phyloP scores from a whole-genome alignment of 2,113 vertebrate species.

The Lepus timidus region DNA sequence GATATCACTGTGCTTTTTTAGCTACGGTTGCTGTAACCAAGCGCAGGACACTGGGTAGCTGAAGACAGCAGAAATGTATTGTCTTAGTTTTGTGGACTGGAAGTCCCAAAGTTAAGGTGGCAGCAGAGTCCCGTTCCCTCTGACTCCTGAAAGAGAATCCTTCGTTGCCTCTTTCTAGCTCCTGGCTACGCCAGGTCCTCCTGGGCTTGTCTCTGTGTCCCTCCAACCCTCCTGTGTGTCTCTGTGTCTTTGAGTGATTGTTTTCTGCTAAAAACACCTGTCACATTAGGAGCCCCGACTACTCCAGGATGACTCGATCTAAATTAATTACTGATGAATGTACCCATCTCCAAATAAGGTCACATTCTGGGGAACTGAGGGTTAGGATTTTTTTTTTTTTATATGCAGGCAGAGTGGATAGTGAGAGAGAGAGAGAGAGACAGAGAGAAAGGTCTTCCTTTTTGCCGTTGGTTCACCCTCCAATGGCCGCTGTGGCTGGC shows the following conservation, averaged over 20 bases:
- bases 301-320: not conserved
- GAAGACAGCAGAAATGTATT: not conserved
- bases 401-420: no score
- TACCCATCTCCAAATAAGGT: not conserved
- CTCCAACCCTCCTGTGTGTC: not conserved
- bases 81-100: not conserved
- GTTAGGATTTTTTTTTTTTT: not conserved
- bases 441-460: no score
- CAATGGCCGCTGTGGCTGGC: no score
- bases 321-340: not conserved
- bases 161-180: not conserved
- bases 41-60: not conserved
- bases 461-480: no score
- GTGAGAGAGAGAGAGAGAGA: no score
- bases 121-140: not conserved
- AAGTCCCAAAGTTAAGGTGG: not conserved
- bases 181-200: not conserved
- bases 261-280: not conserved
- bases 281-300: not conserved
- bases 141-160: not conserved
- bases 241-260: slow-evolving; percentile 30
- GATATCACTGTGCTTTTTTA: not conserved
- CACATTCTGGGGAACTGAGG: not conserved
- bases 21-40: not conserved
- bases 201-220: not conserved